A percentile compares a stretch with the other conserved stretches of the same genome.
These are phyloP conservation scores for Drosophila borborema DNA, from an alignment of 2,888 invertebrate genomes.

Conservation along the genomic window DNA sequence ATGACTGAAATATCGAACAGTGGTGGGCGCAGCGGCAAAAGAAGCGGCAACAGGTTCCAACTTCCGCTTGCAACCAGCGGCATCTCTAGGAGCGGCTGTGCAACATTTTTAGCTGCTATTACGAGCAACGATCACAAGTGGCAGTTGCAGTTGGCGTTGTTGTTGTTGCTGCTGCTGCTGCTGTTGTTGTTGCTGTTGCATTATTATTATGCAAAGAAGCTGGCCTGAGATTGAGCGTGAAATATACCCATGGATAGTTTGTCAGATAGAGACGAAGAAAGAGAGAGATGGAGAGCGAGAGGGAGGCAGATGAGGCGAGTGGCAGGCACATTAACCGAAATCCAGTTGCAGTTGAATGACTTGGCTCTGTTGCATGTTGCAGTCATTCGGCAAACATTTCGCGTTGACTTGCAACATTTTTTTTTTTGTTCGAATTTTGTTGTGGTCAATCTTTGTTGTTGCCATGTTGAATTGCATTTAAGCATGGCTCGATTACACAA, in stretches of 20 bases:
- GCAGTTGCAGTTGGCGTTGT: conserved; percentile 12
- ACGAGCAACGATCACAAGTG: conserved; percentile 47
- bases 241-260: conserved; percentile 33
- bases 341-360: conserved; percentile 80
- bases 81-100: conserved; percentile 41
- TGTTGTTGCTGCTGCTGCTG: conserved; percentile 44
- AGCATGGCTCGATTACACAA: conserved; percentile 63
- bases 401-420: conserved; percentile 64
- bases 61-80: conserved; percentile 56
- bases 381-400: conserved; percentile 53
- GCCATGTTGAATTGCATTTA: conserved; percentile 31
- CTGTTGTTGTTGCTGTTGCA: conserved; percentile 53
- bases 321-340: conserved; percentile 74
- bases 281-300: neutral
- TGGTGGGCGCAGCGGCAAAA: conserved; percentile 24
- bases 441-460: conserved; percentile 25
- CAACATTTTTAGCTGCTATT: conserved; percentile 53
- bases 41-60: conserved; percentile 40
- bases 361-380: conserved; percentile 58
- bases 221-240: conserved; percentile 55
- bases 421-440: neutral
- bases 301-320: conserved; percentile 19
- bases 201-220: conserved; percentile 77
- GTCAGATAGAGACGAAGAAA: conserved; percentile 13
- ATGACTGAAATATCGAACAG: conserved; percentile 69